These are phyloP conservation scores for Lysiphlebus fabarum DNA, from an alignment of 1,140 invertebrate species.

Conservation along the genomic window DNA sequence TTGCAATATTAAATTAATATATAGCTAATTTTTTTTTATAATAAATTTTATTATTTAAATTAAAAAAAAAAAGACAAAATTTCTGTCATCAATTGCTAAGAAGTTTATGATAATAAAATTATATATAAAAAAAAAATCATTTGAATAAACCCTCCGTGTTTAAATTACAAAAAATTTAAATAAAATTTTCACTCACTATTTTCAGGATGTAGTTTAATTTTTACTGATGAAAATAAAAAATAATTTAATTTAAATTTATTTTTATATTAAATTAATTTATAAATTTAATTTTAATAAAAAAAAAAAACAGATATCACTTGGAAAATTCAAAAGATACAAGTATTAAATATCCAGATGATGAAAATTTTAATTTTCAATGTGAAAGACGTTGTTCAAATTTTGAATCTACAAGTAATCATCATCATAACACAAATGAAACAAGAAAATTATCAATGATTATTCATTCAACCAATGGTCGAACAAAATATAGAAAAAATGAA, in stretches of 20 bases:
- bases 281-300: background rate
- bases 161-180: too few species aligned
- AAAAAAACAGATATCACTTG: constrained; percentile 14
- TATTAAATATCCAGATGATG: constrained; percentile 14
- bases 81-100: too few species aligned
- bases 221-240: too few species aligned
- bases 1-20: background rate
- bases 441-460: constrained; percentile 23
- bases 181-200: too few species aligned
- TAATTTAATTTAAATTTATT: background rate
- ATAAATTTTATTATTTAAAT: too few species aligned
- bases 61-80: too few species aligned
- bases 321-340: constrained; percentile 7
- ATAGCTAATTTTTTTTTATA: too few species aligned
- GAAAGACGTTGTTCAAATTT: constrained; percentile 8
- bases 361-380: constrained; percentile 18
- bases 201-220: too few species aligned
- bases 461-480: constrained; percentile 19
- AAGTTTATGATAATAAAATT: too few species aligned
- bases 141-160: too few species aligned
- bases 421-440: background rate
- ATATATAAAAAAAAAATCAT: too few species aligned
- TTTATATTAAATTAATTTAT: background rate
- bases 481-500: constrained; percentile 20
- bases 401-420: constrained; percentile 6